Evolutionary conservation across 2,888 invertebrate species (phyloP).

Genomic region (Idaea straminata): DNA sequence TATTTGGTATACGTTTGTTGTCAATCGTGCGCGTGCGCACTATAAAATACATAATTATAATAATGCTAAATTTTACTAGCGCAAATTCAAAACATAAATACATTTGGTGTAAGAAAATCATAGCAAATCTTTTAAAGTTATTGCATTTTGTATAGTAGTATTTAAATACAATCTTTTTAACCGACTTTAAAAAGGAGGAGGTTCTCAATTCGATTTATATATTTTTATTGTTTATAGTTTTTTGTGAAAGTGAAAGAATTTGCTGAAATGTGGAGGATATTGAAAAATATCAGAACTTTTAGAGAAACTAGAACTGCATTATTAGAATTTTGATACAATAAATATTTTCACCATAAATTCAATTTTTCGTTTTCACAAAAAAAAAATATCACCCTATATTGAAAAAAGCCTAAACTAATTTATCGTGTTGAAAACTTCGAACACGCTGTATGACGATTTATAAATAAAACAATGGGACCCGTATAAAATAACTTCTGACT

Average conservation of each 20-base stretch:
- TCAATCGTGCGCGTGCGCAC: neutral
- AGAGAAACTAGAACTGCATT: neutral
- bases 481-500: slow-evolving; percentile 60
- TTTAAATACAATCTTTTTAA: neutral
- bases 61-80: neutral
- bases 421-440: neutral
- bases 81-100: neutral
- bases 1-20: neutral
- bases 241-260: too few relatives aligned
- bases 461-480: slow-evolving; percentile 56
- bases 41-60: neutral
- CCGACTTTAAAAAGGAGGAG: too few relatives aligned
- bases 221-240: too few relatives aligned
- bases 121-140: neutral
- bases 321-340: neutral
- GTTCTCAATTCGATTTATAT: too few relatives aligned
- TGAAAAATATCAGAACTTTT: neutral
- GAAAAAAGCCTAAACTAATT: neutral
- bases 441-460: neutral
- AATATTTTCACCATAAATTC: neutral
- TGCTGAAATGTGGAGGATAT: neutral
- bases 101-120: neutral
- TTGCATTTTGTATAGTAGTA: neutral
- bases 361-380: neutral
- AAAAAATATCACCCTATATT: neutral